These are phyloP conservation scores for Myrmophylax atrothorax DNA, from an alignment of 2,113 vertebrate genomes.

Conservation along the genomic window DNA sequence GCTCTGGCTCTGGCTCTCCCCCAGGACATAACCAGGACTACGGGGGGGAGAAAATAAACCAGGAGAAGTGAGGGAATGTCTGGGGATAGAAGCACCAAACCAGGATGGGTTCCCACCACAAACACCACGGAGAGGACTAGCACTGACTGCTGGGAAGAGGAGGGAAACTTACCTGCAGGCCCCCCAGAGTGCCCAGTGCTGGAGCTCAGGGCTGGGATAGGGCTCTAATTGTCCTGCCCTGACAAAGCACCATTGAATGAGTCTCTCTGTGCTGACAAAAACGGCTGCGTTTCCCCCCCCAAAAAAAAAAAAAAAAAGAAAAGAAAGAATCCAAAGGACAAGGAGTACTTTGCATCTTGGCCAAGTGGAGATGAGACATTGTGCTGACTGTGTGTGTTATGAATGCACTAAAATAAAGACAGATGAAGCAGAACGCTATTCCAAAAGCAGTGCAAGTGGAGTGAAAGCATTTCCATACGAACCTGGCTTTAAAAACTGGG, in stretches of 20 bases:
- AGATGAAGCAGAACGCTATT: conserved; percentile 98
- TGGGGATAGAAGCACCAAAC: neutral
- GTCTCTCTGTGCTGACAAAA: conserved; percentile 60
- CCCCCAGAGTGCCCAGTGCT: neutral
- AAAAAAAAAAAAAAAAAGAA: neutral
- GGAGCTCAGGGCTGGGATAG: neutral
- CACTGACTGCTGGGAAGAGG: neutral
- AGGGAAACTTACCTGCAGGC: conserved; percentile 50
- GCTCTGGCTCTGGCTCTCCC: neutral
- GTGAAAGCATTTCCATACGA: conserved; percentile 99
- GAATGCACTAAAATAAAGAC: conserved; percentile 93
- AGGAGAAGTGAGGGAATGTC: neutral
- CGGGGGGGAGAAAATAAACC: neutral
- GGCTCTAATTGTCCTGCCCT: neutral
- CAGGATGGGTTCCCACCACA: neutral
- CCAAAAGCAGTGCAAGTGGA: conserved; percentile 99
- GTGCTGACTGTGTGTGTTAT: conserved; percentile 88
- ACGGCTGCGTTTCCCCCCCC: conserved; percentile 63
- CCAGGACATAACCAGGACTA: neutral
- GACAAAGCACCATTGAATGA: neutral
- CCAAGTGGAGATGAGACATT: conserved; percentile 87
- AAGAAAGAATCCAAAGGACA: neutral
- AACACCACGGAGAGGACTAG: neutral
- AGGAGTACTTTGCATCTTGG: conserved; percentile 37
- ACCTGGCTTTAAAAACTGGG: conserved; percentile 99